Conservation (phyloP, 1,140 invertebrate species). For the Drosophila pectinifera region DNA sequence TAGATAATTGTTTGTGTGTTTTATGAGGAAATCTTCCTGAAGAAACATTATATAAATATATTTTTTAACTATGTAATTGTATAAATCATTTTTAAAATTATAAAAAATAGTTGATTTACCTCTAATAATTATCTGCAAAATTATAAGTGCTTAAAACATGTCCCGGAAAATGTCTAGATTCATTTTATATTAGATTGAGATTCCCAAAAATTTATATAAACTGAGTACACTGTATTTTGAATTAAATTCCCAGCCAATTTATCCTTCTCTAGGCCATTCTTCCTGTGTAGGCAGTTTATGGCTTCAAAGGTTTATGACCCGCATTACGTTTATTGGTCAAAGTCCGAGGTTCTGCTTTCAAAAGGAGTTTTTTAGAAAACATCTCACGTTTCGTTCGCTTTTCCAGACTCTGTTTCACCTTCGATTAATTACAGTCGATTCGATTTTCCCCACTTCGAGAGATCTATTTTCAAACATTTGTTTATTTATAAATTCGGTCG, state of each 20-base stretch:
- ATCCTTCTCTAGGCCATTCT: not conserved
- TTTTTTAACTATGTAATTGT: too few relatives aligned
- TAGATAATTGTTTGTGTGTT: not conserved
- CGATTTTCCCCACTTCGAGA: slow-evolving; percentile 46
- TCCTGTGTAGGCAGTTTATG: slow-evolving; percentile 26
- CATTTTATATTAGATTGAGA: not conserved
- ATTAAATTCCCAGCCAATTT: too few relatives aligned
- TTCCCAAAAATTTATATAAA: not conserved
- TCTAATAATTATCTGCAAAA: not conserved
- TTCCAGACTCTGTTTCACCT: slow-evolving; percentile 35
- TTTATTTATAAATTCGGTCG: slow-evolving; percentile 55
- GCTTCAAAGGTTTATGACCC: slow-evolving; percentile 32
- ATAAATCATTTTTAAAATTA: not conserved
- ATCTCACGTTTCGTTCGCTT: slow-evolving; percentile 46
- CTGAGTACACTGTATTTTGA: too few relatives aligned
- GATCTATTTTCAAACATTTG: slow-evolving; percentile 52
- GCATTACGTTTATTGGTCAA: slow-evolving; percentile 34
- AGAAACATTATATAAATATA: too few relatives aligned
- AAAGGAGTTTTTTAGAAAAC: slow-evolving; percentile 53
- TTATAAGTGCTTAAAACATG: too few relatives aligned
- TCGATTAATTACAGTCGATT: slow-evolving; percentile 57
- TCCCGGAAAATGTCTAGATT: not conserved
- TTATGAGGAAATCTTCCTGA: too few relatives aligned
- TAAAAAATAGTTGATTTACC: not conserved
- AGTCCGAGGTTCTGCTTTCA: slow-evolving; percentile 29